These are phyloP conservation scores for Centropus unirufus DNA, from an alignment of 2,113 vertebrate species.

Conservation along the genomic window DNA sequence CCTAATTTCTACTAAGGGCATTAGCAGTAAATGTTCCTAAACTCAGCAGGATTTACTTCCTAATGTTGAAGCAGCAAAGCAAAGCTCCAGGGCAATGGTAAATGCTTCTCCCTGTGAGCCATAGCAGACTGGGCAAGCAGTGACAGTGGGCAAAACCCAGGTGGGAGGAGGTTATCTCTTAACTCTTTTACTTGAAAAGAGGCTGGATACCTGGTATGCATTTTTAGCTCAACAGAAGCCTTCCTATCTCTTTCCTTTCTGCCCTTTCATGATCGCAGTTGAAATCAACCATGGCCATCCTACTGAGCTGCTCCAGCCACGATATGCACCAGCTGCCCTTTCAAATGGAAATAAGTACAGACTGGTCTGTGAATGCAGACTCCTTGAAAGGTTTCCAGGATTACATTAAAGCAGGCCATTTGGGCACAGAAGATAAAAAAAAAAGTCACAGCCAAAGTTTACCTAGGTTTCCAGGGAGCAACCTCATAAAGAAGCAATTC, in stretches of 20 bases:
- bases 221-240: neutral
- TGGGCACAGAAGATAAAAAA: slow-evolving; percentile 17
- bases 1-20: neutral
- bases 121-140: neutral
- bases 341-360: slow-evolving; percentile 44
- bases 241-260: neutral
- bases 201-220: neutral
- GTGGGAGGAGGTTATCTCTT: neutral
- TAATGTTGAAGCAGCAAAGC: neutral
- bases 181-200: neutral
- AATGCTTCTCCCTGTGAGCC: neutral
- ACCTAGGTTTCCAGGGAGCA: slow-evolving; percentile 28
- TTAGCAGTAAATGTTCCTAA: neutral
- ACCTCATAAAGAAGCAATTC: slow-evolving; percentile 16
- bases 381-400: slow-evolving; percentile 29
- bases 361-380: neutral
- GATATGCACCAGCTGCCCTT: slow-evolving; percentile 24
- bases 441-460: slow-evolving; percentile 43
- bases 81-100: neutral
- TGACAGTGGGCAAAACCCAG: neutral
- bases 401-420: neutral
- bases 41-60: neutral
- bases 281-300: neutral
- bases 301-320: neutral
- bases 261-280: neutral